Evolutionary conservation across 2,888 invertebrate genomes (phyloP), one percentile per base, ranked within the genome.

Genomic region (Suillia variegata): DNA sequence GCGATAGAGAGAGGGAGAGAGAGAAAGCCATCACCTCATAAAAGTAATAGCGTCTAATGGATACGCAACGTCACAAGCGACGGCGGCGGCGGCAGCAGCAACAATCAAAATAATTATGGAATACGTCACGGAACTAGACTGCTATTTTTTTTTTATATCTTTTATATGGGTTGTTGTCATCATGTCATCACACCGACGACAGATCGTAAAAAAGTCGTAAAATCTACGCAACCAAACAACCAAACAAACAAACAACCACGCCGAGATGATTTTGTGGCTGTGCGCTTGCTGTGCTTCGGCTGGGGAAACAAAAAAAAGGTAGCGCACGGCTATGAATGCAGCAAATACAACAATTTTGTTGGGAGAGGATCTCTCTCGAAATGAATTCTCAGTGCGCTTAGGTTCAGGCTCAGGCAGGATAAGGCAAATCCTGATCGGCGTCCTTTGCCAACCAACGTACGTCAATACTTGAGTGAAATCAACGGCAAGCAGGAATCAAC

Each of bases 191-290:
- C 71, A 74, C 72, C 71, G 70, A n/a, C n/a, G n/a, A 72, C 71
- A 72, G 79, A 78, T 80, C 78, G 76, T 80, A 78, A 78, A 80
- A 80, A 74, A 70, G 72, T 75, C 78, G 69, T 80, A 73, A 79
- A 78, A 74, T 64, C 67, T 62, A 60, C 56, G 62, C 50, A 64
- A 63, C 47, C 58, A 53, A 56, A 51, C 38, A 38, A 20, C 17
- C 52, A 20, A 56, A n/a, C 47, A n/a, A n/a, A 38, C 47, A 47
- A 34, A 13, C 15, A 38, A 10, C 38, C 38, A 13, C 38, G 4
- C 10, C 6, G 38, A 38, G 45, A 6, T 17, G 18, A 17, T 18
- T 8, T 38, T 38, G 38, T 20, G 5, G 45, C 45, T n/a, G 15
- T 38, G 4, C 12, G 8, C n/a, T 12, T 31, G 31, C 12, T 31